Conservation (phyloP, 2,113 vertebrate genomes). For the Neodontobutis hainanensis region DNA sequence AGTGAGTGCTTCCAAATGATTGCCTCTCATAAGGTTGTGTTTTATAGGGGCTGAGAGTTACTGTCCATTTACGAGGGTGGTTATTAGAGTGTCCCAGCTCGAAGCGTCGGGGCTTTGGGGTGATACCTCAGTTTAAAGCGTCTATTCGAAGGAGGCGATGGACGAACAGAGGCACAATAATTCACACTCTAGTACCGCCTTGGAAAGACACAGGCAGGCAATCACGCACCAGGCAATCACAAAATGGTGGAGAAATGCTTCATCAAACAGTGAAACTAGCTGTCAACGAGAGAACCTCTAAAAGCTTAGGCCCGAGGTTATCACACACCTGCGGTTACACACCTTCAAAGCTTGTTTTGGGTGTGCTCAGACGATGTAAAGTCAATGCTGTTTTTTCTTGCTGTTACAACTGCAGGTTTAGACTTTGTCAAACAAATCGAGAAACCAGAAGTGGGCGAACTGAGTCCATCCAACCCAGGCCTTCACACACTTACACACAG, state of each 20-base stretch:
- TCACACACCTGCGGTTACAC: conserved; percentile 18
- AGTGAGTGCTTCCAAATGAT: conserved; percentile 58
- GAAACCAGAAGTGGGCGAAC: too few relatives aligned
- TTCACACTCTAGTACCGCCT: conserved; percentile 41
- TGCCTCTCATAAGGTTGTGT: conserved; percentile 56
- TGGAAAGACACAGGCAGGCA: conserved; percentile 55
- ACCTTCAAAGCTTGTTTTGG: background rate
- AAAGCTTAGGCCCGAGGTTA: conserved; percentile 34
- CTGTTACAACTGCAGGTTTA: background rate
- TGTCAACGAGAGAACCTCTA: conserved; percentile 40
- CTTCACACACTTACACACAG: too few relatives aligned
- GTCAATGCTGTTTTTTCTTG: too few relatives aligned
- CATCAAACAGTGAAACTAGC: conserved; percentile 45
- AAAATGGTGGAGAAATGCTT: conserved; percentile 45
- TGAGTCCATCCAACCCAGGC: too few relatives aligned
- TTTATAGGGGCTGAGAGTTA: conserved; percentile 62
- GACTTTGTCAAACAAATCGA: background rate
- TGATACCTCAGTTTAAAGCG: conserved; percentile 53
- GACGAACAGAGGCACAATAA: conserved; percentile 46
- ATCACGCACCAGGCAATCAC: conserved; percentile 55
- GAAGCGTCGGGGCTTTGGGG: conserved; percentile 24
- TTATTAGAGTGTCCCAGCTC: conserved; percentile 45
- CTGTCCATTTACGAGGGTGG: conserved; percentile 39
- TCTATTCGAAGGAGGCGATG: conserved; percentile 28
- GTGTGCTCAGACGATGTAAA: background rate